Percentiles rank a stretch among this genome's conserved stretches.
Conservation (phyloP, 2,888 invertebrate genomes). For the Cerastis leucographa region DNA sequence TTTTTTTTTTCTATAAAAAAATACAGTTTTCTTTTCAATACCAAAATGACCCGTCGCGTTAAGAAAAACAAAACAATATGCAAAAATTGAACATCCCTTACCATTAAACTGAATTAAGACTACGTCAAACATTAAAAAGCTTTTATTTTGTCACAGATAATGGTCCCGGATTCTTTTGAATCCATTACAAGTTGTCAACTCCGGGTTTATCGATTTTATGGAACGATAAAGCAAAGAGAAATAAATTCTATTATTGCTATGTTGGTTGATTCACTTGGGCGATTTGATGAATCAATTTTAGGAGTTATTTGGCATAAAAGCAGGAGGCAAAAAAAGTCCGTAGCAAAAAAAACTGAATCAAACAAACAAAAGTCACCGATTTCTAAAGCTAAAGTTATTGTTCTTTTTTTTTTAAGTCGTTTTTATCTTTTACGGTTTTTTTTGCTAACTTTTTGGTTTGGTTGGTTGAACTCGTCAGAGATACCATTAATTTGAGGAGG, state of each 20-base stretch:
- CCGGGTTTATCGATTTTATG: constrained; percentile 35
- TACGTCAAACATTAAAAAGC: constrained; percentile 47
- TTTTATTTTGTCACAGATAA: constrained; percentile 39
- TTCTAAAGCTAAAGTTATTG: too few species aligned
- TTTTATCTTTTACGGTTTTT: too few species aligned
- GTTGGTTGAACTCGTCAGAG: not conserved
- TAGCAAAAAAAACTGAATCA: too few species aligned
- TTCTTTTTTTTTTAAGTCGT: too few species aligned
- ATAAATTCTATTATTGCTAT: constrained; percentile 34
- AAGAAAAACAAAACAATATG: not conserved
- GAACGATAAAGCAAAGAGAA: constrained; percentile 23
- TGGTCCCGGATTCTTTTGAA: constrained; percentile 34
- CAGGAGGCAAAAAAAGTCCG: too few species aligned
- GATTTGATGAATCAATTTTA: not conserved
- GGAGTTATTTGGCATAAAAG: too few species aligned
- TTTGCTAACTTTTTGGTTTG: not conserved
- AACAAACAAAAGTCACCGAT: too few species aligned
- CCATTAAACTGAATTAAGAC: constrained; percentile 5
- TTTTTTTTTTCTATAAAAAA: too few species aligned
- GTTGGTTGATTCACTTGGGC: constrained; percentile 20
- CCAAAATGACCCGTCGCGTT: not conserved
- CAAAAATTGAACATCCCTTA: not conserved
- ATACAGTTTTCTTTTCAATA: not conserved
- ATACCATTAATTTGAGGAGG: too few species aligned
- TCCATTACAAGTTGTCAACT: constrained; percentile 54